Conservation (phyloP, 1,140 invertebrate genomes). For the Bombus consobrinus region DNA sequence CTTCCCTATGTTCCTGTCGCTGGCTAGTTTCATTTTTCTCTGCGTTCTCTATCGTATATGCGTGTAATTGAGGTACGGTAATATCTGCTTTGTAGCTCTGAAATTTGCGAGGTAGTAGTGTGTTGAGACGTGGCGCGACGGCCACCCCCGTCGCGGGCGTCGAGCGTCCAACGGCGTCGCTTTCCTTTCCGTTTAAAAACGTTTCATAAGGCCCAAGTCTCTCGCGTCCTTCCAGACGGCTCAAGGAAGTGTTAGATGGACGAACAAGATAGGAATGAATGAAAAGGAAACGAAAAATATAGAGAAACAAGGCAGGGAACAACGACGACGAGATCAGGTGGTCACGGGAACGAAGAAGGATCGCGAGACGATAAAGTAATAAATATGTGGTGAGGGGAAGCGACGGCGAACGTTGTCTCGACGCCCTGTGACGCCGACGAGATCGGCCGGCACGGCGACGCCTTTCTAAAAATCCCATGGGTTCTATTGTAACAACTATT, state of each 20-base stretch:
- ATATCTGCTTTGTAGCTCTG: slow-evolving; percentile 48
- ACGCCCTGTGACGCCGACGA: slow-evolving; percentile 21
- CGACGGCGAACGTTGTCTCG: background rate
- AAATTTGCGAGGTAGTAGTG: slow-evolving; percentile 77
- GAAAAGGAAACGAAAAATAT: too few species aligned
- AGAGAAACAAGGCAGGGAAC: background rate
- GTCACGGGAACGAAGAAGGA: background rate
- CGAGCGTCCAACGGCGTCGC: background rate
- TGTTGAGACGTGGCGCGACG: slow-evolving; percentile 53
- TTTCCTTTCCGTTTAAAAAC: background rate
- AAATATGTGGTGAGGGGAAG: background rate
- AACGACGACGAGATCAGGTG: background rate
- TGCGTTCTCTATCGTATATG: slow-evolving; percentile 44
- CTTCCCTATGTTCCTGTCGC: slow-evolving; percentile 3
- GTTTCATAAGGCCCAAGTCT: background rate
- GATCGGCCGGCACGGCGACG: slow-evolving; percentile 22
- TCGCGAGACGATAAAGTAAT: background rate
- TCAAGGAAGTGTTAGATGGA: background rate
- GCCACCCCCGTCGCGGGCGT: background rate
- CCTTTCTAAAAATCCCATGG: slow-evolving; percentile 60
- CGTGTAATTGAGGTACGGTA: slow-evolving; percentile 52
- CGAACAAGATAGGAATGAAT: background rate
- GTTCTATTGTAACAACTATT: slow-evolving; percentile 83
- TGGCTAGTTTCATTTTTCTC: slow-evolving; percentile 33
- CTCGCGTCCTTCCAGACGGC: background rate